A percentile compares a stretch with the other conserved stretches of the same genome.
phyloP scores from a whole-genome alignment of 2,113 vertebrate species.

The Neofelis nebulosa region DNA sequence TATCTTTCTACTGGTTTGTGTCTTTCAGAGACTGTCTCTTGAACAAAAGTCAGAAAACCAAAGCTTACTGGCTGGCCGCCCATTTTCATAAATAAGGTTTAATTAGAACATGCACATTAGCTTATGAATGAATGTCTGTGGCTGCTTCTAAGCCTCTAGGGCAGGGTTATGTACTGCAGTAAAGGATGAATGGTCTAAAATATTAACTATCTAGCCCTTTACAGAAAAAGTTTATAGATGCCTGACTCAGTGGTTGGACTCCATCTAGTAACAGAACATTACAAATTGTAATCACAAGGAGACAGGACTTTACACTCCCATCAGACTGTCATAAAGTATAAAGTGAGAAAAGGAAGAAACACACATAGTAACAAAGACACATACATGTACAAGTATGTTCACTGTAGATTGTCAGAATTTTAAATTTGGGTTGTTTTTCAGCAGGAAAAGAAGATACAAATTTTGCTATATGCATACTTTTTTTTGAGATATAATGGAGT shows the following conservation, averaged over 20 bases:
- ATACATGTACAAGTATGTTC: neutral
- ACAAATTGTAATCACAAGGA: neutral
- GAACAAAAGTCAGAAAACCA: neutral
- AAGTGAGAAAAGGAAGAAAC: neutral
- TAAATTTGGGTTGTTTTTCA: neutral
- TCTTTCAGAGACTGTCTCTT: neutral
- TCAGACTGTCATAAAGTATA: neutral
- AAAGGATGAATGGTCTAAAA: neutral
- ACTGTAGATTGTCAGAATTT: neutral
- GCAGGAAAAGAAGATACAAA: neutral
- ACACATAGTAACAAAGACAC: neutral
- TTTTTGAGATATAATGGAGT: neutral
- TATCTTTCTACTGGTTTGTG: neutral
- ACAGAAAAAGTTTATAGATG: neutral
- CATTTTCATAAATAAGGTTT: neutral
- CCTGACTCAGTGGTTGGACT: neutral
- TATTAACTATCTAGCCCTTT: neutral
- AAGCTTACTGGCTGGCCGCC: neutral
- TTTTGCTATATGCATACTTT: neutral
- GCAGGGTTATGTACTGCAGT: neutral
- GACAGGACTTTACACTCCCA: neutral
- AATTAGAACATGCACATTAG: neutral
- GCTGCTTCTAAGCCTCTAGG: neutral
- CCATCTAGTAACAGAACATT: neutral
- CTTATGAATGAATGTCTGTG: neutral